phyloP scores from a whole-genome alignment of 2,113 vertebrate genomes.

The Ardeotis arabs region DNA sequence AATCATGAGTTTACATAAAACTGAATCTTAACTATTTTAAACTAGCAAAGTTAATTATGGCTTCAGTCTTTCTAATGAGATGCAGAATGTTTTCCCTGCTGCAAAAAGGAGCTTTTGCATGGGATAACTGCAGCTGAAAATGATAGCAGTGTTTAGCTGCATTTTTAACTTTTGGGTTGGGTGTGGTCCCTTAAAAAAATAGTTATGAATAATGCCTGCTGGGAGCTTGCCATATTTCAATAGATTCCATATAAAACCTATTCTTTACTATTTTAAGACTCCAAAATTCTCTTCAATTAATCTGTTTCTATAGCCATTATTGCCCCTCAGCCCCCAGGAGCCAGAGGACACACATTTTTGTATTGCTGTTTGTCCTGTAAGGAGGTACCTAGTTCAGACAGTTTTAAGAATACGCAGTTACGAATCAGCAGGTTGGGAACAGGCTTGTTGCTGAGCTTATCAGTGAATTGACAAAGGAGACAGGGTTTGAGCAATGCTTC shows the following conservation, averaged over 20 bases:
- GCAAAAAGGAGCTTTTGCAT: slow-evolving; percentile 35
- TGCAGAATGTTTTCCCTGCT: slow-evolving; percentile 37
- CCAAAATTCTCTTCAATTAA: slow-evolving; percentile 32
- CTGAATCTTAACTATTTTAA: slow-evolving; percentile 14
- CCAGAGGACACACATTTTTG: neutral
- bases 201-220: slow-evolving; percentile 79
- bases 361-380: neutral
- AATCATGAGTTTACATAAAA: slow-evolving; percentile 1
- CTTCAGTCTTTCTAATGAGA: slow-evolving; percentile 19
- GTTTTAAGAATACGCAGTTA: neutral
- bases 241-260: slow-evolving; percentile 69
- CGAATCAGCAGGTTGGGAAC: neutral
- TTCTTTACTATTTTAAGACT: slow-evolving; percentile 69
- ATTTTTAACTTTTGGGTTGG: slow-evolving; percentile 71
- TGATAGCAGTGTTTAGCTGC: slow-evolving; percentile 69
- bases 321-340: slow-evolving; percentile 29
- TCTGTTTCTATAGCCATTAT: slow-evolving; percentile 1
- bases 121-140: slow-evolving; percentile 64
- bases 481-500: neutral
- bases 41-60: slow-evolving; percentile 27
- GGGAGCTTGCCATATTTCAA: slow-evolving; percentile 76
- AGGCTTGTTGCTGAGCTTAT: neutral
- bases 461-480: neutral
- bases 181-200: slow-evolving; percentile 78
- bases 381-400: neutral